Evolutionary conservation across 1,140 invertebrate species (phyloP).

Genomic region (Pseudomyrmex concolor): DNA sequence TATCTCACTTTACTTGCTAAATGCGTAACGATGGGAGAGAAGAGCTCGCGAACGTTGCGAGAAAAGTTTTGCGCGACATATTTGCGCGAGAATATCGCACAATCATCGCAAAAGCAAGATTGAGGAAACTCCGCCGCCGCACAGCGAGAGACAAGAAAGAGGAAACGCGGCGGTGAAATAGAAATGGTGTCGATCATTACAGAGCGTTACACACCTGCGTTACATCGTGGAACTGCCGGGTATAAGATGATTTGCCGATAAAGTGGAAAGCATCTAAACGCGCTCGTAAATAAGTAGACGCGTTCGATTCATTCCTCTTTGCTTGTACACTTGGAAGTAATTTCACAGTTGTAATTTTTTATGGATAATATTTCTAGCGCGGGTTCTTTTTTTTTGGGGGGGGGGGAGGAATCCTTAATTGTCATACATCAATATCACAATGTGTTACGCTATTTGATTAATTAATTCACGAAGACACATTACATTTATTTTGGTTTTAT

Average conservation of each 20-base stretch:
- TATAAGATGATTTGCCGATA: conserved; percentile 57
- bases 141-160: conserved; percentile 20
- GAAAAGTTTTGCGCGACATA: conserved; percentile 12
- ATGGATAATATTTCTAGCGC: background rate
- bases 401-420: too few relatives aligned
- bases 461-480: too few relatives aligned
- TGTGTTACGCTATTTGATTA: too few relatives aligned
- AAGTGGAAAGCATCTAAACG: conserved; percentile 43
- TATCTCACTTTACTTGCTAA: background rate
- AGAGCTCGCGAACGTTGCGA: background rate
- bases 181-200: conserved; percentile 45
- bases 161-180: conserved; percentile 33
- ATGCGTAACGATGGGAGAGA: background rate
- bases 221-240: conserved; percentile 48
- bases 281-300: conserved; percentile 46
- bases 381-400: too few relatives aligned
- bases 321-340: conserved; percentile 8
- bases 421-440: background rate
- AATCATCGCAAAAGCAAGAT: conserved; percentile 26
- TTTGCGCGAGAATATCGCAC: conserved; percentile 18
- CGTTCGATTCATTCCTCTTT: background rate
- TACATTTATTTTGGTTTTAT: background rate
- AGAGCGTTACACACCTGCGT: conserved; percentile 34
- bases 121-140: conserved; percentile 9
- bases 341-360: background rate